These are phyloP conservation scores for Neuroscelio doddi DNA, from an alignment of 2,888 invertebrate genomes.

Conservation along the genomic window DNA sequence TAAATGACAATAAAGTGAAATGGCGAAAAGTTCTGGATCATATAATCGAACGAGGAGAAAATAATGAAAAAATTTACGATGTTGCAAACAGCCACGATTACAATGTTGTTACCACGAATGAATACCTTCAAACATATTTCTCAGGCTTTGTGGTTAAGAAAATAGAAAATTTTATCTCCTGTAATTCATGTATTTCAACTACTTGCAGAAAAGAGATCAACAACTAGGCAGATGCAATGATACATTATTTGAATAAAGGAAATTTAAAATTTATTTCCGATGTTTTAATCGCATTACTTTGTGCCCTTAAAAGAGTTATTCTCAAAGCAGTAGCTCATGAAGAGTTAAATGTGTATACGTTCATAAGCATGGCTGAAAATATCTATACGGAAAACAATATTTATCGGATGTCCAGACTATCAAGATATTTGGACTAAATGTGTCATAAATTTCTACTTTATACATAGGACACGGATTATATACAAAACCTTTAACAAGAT, in stretches of 20 bases:
- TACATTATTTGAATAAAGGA: background rate
- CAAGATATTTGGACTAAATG: background rate
- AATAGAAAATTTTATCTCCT: background rate
- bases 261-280: background rate
- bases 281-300: background rate
- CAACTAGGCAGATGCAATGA: background rate
- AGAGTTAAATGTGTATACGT: background rate
- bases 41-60: background rate
- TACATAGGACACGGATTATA: background rate
- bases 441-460: background rate
- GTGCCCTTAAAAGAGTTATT: too few species aligned
- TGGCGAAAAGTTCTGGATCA: background rate
- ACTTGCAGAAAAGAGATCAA: background rate
- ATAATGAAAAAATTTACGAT: background rate
- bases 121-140: background rate
- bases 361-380: background rate
- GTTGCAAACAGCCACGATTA: background rate
- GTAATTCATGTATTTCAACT: too few species aligned
- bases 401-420: background rate
- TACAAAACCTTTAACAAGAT: too few species aligned
- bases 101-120: background rate
- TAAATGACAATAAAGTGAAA: background rate
- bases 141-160: background rate
- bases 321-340: too few species aligned
- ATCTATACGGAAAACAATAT: background rate